phyloP scores from a whole-genome alignment of 2,797 vertebrate species.

The Cirrhinus mrigala region DNA sequence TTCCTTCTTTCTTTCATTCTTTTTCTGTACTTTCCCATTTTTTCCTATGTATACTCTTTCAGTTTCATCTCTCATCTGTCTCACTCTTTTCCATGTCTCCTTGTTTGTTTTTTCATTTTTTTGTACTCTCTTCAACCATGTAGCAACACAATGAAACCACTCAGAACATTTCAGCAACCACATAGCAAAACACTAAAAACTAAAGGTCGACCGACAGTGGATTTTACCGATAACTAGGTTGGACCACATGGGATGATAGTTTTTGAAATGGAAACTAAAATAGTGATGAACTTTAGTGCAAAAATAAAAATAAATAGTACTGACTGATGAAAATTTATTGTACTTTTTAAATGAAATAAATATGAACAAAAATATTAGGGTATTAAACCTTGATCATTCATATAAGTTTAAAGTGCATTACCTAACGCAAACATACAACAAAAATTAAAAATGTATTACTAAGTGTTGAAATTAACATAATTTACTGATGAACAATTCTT shows the following conservation, averaged over 20 bases:
- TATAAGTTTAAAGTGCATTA: too few species aligned
- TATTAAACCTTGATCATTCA: neutral
- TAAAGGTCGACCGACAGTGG: neutral
- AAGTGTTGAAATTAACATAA: neutral
- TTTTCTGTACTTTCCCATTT: constrained; percentile 9
- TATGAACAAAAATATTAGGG: neutral
- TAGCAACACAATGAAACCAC: neutral
- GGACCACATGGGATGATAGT: neutral
- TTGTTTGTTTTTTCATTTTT: constrained; percentile 42
- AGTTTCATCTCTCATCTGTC: constrained; percentile 50
- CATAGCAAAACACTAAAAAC: neutral
- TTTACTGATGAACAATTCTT: neutral
- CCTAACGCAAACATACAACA: too few species aligned
- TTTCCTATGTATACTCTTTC: constrained; percentile 52
- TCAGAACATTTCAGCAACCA: neutral
- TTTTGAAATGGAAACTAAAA: neutral
- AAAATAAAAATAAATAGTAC: neutral
- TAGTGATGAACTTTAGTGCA: neutral
- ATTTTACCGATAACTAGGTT: neutral
- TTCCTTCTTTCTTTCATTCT: neutral
- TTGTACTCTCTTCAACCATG: neutral
- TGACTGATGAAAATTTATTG: neutral
- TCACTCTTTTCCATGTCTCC: constrained; percentile 33
- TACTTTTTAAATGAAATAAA: neutral
- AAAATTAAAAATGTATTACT: too few species aligned